Evolutionary conservation across 1,140 invertebrate genomes (phyloP), one percentile per base, ranked within the genome.

Genomic region (Habropoda laboriosa): DNA sequence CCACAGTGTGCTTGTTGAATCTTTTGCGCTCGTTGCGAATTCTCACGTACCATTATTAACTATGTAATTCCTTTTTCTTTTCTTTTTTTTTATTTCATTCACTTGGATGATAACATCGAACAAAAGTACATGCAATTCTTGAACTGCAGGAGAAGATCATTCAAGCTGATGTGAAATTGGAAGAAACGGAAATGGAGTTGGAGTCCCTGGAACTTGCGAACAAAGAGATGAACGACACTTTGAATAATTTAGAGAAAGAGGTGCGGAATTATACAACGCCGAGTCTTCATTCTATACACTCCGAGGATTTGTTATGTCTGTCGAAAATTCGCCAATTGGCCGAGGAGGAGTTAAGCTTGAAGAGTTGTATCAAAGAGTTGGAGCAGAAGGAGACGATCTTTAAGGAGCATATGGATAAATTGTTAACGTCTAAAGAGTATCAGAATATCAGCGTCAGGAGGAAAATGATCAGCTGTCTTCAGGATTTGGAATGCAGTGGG

Each of bases 91-190:
- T 18, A 21, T n/a, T n/a, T n/a, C n/a, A n/a, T n/a, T n/a, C n/a
- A n/a, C n/a, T n/a, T n/a, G n/a, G n/a, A n/a, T n/a, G n/a, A n/a
- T n/a, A 32, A 38, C 21, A 7, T 45, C 7, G 6, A 60, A 32
- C 55, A 8, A n/a, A 10, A 27, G 1, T 0, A 16, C 2, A 38
- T 27, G n/a, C n/a, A n/a, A n/a, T n/a, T n/a, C n/a, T 53, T 16
- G 40, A 30, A 70, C 63, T 45, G 3, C 38, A 93, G 92, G 90
- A 92, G 30, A 90, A 90, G 77, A 92, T 93, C 66, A 92, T 92
- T 30, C 80, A 82, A 3, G 83, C 90, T 1, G 92, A 92, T 21
- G 81, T 92, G 2, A 80, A 91, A 58, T 72, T 92, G 3, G 88
- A 92, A 72, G 90, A 93, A 68, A 79, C 79, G 3, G 81, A 67